phyloP scores from a whole-genome alignment of 92 coral and sea anemone genomes.

The Epizoanthus fatuus region DNA sequence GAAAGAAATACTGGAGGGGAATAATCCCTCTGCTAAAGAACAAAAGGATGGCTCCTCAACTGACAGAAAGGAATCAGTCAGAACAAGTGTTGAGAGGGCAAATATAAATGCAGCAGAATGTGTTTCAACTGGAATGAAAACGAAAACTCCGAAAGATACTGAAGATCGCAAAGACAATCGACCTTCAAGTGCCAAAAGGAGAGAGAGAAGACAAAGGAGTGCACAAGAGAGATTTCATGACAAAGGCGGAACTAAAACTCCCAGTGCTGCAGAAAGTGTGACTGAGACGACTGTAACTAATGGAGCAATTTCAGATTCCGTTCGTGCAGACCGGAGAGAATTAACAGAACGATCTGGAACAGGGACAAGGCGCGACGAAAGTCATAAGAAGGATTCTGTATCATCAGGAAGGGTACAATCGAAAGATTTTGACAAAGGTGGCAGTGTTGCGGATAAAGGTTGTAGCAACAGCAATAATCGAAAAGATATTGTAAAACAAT shows the following conservation, averaged over 20 bases:
- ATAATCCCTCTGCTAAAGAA: neutral
- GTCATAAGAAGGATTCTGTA: neutral
- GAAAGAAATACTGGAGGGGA: neutral
- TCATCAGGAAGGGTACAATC: neutral
- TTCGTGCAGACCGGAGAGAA: no score
- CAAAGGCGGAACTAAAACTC: neutral
- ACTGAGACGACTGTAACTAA: neutral
- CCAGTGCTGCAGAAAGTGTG: neutral
- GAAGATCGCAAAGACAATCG: neutral
- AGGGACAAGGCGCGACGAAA: neutral
- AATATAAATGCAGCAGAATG: neutral
- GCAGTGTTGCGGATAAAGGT: neutral
- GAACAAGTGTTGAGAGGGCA: neutral
- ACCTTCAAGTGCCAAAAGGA: neutral
- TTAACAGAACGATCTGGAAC: no score
- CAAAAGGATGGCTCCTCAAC: neutral
- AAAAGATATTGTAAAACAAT: neutral
- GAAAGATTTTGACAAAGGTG: neutral
- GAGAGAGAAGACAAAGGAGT: conserved; percentile 8
- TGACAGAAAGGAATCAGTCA: neutral
- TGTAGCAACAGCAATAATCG: neutral
- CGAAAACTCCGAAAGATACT: neutral
- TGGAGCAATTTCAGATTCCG: neutral
- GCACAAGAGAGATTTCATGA: neutral
- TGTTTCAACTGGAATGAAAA: neutral